These are phyloP conservation scores for Leptopterna dolabrata DNA, from an alignment of 2,888 invertebrate species.

Conservation along the genomic window DNA sequence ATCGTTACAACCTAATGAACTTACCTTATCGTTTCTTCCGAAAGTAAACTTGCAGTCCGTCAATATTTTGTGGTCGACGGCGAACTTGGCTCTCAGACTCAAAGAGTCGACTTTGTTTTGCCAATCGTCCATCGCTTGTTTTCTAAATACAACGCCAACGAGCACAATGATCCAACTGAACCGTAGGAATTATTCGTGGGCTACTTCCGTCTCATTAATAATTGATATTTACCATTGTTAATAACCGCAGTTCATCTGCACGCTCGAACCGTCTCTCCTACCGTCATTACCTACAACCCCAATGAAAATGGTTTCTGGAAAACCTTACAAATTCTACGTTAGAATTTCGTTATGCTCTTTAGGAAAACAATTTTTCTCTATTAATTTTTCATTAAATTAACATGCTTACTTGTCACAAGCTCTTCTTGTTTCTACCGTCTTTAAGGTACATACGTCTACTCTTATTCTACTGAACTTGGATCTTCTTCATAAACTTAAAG, in stretches of 20 bases:
- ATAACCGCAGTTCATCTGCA: neutral
- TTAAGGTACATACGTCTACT: no score
- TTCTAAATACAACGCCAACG: neutral
- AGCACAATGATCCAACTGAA: neutral
- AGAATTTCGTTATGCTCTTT: no score
- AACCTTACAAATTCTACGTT: no score
- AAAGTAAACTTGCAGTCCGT: slow-evolving; percentile 86
- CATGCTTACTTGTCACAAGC: no score
- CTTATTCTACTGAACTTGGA: no score
- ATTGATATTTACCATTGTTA: neutral
- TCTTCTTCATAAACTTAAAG: no score
- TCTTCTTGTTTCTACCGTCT: no score
- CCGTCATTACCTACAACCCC: no score
- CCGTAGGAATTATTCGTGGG: neutral
- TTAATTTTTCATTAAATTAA: no score
- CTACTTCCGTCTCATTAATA: neutral
- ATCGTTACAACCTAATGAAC: neutral
- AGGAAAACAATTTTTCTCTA: no score
- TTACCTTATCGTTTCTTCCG: slow-evolving; percentile 73
- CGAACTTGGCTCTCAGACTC: slow-evolving; percentile 78
- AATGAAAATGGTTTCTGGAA: no score
- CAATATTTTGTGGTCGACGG: slow-evolving; percentile 84
- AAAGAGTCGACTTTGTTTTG: slow-evolving; percentile 78
- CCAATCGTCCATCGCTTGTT: slow-evolving; percentile 72
- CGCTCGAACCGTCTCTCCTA: no score